These are phyloP conservation scores for Dyspetes luteomarginatus DNA, from an alignment of 2,888 invertebrate genomes.

Conservation along the genomic window DNA sequence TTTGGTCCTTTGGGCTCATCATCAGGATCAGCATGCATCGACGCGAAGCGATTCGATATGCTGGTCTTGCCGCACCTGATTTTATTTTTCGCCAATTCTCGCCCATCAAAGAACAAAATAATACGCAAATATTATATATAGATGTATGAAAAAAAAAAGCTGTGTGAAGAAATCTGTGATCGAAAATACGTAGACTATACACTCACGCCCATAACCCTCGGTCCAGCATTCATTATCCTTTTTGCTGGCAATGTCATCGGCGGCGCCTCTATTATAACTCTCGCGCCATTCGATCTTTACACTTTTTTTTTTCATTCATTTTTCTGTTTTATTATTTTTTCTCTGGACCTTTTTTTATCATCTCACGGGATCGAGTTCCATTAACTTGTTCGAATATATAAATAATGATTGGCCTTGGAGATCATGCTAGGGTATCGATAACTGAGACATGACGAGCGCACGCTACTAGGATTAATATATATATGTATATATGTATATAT, in stretches of 20 bases:
- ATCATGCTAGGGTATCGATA: background rate
- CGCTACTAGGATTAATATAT: too few species aligned
- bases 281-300: background rate
- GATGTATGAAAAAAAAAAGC: background rate
- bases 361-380: conserved; percentile 4
- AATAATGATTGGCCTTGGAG: background rate
- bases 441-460: background rate
- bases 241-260: conserved; percentile 19
- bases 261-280: conserved; percentile 24
- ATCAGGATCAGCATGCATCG: conserved; percentile 58
- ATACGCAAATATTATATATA: background rate
- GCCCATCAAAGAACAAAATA: conserved; percentile 8
- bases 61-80: conserved; percentile 16
- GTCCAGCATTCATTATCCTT: conserved; percentile 35
- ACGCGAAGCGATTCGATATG: conserved; percentile 13
- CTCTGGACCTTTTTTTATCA: background rate
- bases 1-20: conserved; percentile 33
- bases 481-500: too few species aligned
- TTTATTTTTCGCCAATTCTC: conserved; percentile 49
- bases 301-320: background rate
- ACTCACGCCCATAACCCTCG: background rate
- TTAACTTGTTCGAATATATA: conserved; percentile 1
- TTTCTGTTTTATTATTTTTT: background rate
- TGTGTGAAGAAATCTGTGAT: conserved; percentile 22
- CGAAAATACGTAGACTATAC: background rate